A percentile compares a stretch with the other conserved stretches of the same genome.
Conservation (phyloP, 1,140 invertebrate genomes). For the Euwallacea similis region DNA sequence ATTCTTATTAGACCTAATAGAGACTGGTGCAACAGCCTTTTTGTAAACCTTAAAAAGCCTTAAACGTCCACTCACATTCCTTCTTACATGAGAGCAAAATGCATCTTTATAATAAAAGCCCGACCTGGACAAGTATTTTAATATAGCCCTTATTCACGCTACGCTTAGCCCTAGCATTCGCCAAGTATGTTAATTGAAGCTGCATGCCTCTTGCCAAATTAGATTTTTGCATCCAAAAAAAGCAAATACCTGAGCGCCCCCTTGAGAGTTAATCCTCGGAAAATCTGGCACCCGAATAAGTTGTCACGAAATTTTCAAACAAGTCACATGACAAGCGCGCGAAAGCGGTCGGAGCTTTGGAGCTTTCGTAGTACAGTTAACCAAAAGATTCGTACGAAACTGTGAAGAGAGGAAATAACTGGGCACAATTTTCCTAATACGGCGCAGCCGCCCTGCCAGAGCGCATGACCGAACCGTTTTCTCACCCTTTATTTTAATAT, state of each 20-base stretch:
- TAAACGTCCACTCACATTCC: too few species aligned
- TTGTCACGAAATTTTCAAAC: conserved; percentile 22
- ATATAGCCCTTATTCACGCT: neutral
- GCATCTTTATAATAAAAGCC: too few species aligned
- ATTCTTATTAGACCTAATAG: too few species aligned
- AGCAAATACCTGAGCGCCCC: too few species aligned
- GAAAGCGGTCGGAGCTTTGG: conserved; percentile 17
- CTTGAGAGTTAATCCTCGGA: neutral
- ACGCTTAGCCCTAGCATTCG: too few species aligned
- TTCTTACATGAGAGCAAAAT: too few species aligned
- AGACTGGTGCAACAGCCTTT: too few species aligned
- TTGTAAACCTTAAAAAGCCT: too few species aligned
- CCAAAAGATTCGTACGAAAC: conserved; percentile 27
- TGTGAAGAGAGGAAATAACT: conserved; percentile 37
- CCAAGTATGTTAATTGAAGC: too few species aligned
- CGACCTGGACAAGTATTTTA: neutral
- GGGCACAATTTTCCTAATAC: conserved; percentile 37
- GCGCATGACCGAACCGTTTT: conserved; percentile 41
- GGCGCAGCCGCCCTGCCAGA: conserved; percentile 39
- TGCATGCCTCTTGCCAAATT: too few species aligned
- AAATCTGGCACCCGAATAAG: conserved; percentile 5
- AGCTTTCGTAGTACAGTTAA: conserved; percentile 13
- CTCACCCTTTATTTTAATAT: conserved; percentile 47
- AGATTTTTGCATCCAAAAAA: too few species aligned
- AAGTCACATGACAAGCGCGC: conserved; percentile 44